Evolutionary conservation across 2,113 vertebrate genomes (phyloP), one percentile per base, ranked within the genome.

Genomic region (Myotis yumanensis): DNA sequence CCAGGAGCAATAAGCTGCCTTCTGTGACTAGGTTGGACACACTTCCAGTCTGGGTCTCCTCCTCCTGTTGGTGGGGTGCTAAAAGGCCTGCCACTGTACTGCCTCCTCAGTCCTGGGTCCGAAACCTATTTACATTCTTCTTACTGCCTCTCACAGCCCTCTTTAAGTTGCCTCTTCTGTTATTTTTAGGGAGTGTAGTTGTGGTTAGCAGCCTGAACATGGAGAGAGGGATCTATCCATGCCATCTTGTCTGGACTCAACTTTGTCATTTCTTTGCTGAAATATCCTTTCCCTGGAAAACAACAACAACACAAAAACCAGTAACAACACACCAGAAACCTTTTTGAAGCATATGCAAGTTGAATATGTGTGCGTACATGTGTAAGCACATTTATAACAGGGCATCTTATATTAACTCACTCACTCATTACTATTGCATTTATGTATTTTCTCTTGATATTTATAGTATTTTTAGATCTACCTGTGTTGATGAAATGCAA

Each of bases 141-240:
- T 52, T 20, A 8, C 3, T 23, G 5, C 51, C 46, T 30, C 7
- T 68, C 32, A 54, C 15, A 64, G 23, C 23, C 37, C 7, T 71
- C 23, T 64, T 68, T 8, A 20, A 9, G 20, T 4, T 5, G 0
- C 8, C 4, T 54, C 11, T 0, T 10, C 5, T 1, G 23, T 69
- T 62, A 28, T 23, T 57, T n/a, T 37, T 14, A 89, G 37, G 7
- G 51, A 17, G 9, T 16, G 10, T 3, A 7, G 15, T 23, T 77
- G 40, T 20, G 25, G 4, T 30, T 8, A 76, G 43, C 32, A 57
- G 10, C 10, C 5, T 82, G 11, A 94, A n/a, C 14, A 11, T 28
- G 7, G 18, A 57, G 37, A 30, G 46, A 40, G 11, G 7, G 5
- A n/a, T 11, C 2, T 28, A 1, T 15, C 43, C 17, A 6, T 59